Evolutionary conservation across 2,888 invertebrate genomes (phyloP), one percentile per base, ranked within the genome.

Genomic region (Ennomos fuscantarius): DNA sequence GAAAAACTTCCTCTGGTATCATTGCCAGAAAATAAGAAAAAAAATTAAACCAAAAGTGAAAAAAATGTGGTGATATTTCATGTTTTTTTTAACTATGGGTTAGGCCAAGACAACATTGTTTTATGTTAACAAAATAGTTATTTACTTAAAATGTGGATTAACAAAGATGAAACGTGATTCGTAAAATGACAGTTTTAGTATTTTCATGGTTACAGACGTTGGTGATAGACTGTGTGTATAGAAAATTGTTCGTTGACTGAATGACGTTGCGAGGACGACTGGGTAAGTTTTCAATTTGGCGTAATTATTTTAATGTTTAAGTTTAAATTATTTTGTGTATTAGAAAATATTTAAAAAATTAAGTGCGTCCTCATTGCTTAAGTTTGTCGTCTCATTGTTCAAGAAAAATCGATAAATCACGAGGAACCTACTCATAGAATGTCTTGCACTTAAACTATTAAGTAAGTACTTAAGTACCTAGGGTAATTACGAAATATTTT

Each of bases 1-100:
- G 86, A 79, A 87, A 86, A 83, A 81, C 78, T 84, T 87, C 74
- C 72, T 36, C 2, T 40, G 11, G 10, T 3, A 47, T 12, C 52
- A 54, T 35, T n/a, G 36, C 13, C 40, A 15, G 13, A 39, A 59
- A 48, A 44, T 9, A 44, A 46, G 13, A 40, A 1, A 47, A 55
- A 49, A 42, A 52, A 41, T 24, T 3, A 24, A 24, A 55, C 55
- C 13, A 12, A 37, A 24, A 8, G n/a, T 3, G 34, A 33, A 47
- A 40, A 35, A 33, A 62, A 51, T 37, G 37, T 41, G 39, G 42
- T 46, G 45, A 32, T 11, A 40, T 36, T 55, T 9, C 41, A 41
- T 33, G n/a, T 24, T 40, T 32, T 41, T 48, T 53, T 43, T 41
- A 32, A 44, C 34, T 11, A 52, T 55, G 51, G 40, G 48, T 34